Evolutionary conservation across 2,888 invertebrate species (phyloP).

Genomic region (Yponomeuta plumbellus): DNA sequence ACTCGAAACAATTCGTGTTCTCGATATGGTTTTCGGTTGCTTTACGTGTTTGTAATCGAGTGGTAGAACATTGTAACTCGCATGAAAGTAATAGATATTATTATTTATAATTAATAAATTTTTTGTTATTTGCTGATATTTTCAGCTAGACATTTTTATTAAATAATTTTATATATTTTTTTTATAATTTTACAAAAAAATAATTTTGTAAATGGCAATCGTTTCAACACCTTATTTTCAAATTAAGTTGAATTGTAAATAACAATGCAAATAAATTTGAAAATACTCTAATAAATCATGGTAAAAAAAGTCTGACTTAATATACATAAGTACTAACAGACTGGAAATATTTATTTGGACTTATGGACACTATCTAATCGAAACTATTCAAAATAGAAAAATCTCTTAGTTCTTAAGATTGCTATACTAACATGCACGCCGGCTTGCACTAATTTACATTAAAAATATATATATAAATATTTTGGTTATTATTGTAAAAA

Average conservation of each 20-base stretch:
- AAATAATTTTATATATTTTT: not conserved
- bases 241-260: slow-evolving; percentile 7
- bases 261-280: not conserved
- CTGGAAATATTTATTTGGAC: slow-evolving; percentile 7
- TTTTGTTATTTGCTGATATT: too few relatives aligned
- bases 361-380: slow-evolving; percentile 7
- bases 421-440: slow-evolving; percentile 7
- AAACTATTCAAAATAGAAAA: slow-evolving; percentile 7
- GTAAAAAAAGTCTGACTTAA: not conserved
- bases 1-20: not conserved
- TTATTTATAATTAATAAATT: not conserved
- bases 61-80: too few relatives aligned
- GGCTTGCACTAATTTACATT: not conserved
- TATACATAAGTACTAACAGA: slow-evolving; percentile 3
- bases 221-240: slow-evolving; percentile 4
- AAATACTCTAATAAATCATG: too few relatives aligned
- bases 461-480: too few relatives aligned
- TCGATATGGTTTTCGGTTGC: slow-evolving; percentile 7
- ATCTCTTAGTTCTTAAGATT: slow-evolving; percentile 5
- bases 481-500: too few relatives aligned
- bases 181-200: slow-evolving; percentile 4
- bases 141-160: too few relatives aligned
- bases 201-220: not conserved
- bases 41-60: slow-evolving; percentile 2
- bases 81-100: too few relatives aligned